phyloP scores from a whole-genome alignment of 2,797 vertebrate genomes.

The Antennarius maculatus region DNA sequence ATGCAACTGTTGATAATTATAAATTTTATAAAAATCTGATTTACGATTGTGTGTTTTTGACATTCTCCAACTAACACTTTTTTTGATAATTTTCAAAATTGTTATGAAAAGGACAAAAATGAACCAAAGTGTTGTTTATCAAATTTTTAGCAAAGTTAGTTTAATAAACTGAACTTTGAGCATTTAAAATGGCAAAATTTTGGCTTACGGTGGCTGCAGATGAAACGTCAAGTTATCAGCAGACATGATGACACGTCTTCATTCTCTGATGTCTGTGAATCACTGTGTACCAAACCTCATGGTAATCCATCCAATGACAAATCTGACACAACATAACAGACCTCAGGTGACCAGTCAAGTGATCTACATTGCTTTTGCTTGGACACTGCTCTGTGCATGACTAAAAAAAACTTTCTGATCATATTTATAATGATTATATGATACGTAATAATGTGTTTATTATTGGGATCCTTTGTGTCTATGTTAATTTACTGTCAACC shows the following conservation, averaged over 20 bases:
- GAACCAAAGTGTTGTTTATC: background rate
- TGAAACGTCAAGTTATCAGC: background rate
- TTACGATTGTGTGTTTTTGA: too few relatives aligned
- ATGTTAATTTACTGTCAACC: slow-evolving; percentile 1
- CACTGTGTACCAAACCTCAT: too few relatives aligned
- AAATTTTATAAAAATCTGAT: too few relatives aligned
- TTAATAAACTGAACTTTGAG: background rate
- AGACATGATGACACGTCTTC: background rate
- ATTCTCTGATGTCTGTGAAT: background rate
- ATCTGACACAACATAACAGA: too few relatives aligned
- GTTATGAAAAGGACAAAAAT: too few relatives aligned
- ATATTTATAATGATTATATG: background rate
- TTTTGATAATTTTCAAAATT: too few relatives aligned
- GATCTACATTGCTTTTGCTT: too few relatives aligned
- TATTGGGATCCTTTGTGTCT: background rate
- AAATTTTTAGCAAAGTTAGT: background rate
- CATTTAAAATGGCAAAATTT: too few relatives aligned
- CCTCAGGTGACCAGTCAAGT: background rate
- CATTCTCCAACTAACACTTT: too few relatives aligned
- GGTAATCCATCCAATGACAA: too few relatives aligned
- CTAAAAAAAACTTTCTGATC: background rate
- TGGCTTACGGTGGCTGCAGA: background rate
- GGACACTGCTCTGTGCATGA: too few relatives aligned
- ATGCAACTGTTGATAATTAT: too few relatives aligned
- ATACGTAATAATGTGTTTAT: background rate